A percentile compares a stretch with the other conserved stretches of the same genome.
Evolutionary conservation across 1,140 invertebrate species (phyloP).

Genomic region (Bursaphelenchus mucronatus): DNA sequence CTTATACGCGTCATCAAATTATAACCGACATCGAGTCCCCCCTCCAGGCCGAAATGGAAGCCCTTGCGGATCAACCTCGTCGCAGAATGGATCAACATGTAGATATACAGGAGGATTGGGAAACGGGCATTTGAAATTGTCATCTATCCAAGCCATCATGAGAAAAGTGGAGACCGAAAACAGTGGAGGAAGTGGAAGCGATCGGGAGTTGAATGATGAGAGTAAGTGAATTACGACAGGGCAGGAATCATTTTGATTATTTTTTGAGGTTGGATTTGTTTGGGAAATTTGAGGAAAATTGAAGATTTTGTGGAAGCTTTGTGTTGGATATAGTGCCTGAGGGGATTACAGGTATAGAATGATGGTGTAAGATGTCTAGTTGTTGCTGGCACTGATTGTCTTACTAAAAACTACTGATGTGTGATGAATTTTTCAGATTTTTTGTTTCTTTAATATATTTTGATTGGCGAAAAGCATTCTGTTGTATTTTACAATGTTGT

Average conservation of each 20-base stretch:
- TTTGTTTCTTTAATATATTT: too few species aligned
- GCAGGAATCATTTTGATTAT: too few species aligned
- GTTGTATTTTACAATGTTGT: background rate
- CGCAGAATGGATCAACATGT: slow-evolving; percentile 10
- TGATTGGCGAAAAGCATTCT: too few species aligned
- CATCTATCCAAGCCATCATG: slow-evolving; percentile 30
- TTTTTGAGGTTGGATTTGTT: too few species aligned
- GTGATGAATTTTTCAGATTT: too few species aligned
- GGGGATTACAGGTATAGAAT: too few species aligned
- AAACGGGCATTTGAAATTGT: slow-evolving; percentile 21
- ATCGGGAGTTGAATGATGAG: slow-evolving; percentile 15
- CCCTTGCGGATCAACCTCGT: background rate
- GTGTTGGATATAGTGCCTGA: too few species aligned
- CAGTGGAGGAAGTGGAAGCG: slow-evolving; percentile 9
- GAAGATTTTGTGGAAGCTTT: too few species aligned
- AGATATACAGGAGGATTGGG: background rate
- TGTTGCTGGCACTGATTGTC: too few species aligned
- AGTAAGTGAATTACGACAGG: background rate
- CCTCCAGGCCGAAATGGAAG: background rate
- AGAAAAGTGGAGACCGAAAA: slow-evolving; percentile 17
- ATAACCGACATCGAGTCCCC: slow-evolving; percentile 12
- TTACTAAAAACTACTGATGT: too few species aligned
- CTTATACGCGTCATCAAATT: slow-evolving; percentile 1
- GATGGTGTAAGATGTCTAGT: too few species aligned
- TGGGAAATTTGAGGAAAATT: too few species aligned